Percentiles rank a stretch among this genome's conserved stretches.
These are phyloP conservation scores for Catonia carolina DNA, from an alignment of 2,888 invertebrate species.

Conservation along the genomic window DNA sequence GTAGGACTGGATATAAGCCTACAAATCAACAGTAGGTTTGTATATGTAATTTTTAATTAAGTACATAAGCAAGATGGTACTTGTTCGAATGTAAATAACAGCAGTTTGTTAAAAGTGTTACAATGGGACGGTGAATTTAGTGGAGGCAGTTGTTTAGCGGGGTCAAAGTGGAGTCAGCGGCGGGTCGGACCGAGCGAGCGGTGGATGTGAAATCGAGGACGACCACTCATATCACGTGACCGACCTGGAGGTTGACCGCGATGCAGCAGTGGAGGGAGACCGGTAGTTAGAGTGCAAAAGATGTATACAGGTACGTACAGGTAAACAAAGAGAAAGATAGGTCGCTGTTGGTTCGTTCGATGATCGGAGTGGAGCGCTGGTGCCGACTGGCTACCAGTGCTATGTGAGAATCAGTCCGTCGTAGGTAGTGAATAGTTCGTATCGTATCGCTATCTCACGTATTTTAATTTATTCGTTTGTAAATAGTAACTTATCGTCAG, in stretches of 20 bases:
- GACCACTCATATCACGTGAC: slow-evolving; percentile 17
- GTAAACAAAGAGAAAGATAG: neutral
- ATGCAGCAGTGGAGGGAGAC: neutral
- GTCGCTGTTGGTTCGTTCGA: too few relatives aligned
- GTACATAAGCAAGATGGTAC: too few relatives aligned
- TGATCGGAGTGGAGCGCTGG: neutral
- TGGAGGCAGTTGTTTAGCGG: slow-evolving; percentile 1
- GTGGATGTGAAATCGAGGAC: slow-evolving; percentile 26
- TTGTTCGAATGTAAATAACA: neutral
- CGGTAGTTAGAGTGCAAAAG: neutral
- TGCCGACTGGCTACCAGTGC: neutral
- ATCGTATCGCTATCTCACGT: too few relatives aligned
- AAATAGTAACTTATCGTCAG: too few relatives aligned
- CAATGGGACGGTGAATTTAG: neutral
- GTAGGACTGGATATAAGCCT: too few relatives aligned
- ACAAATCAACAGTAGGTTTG: too few relatives aligned
- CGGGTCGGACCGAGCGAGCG: neutral
- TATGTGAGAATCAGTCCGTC: too few relatives aligned
- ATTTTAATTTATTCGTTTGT: too few relatives aligned
- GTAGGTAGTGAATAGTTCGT: too few relatives aligned
- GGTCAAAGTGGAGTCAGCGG: slow-evolving; percentile 7
- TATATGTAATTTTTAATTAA: too few relatives aligned
- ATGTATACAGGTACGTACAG: neutral
- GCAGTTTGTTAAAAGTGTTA: slow-evolving; percentile 7
- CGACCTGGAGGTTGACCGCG: neutral